Evolutionary conservation across 2,888 invertebrate genomes (phyloP).

Genomic region (Andrena camellia): DNA sequence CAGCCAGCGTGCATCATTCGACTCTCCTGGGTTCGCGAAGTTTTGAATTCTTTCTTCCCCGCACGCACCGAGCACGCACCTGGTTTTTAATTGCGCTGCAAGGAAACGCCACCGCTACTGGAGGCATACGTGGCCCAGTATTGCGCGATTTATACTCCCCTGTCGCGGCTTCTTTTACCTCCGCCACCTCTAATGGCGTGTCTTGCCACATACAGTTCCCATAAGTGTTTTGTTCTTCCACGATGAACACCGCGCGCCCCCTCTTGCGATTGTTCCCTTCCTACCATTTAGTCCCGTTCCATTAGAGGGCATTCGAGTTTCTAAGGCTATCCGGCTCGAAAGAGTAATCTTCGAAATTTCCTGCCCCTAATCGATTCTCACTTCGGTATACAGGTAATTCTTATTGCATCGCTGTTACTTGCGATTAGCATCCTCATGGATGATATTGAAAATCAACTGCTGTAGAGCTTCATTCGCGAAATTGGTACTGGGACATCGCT

Average conservation of each 20-base stretch:
- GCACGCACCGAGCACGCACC: constrained; percentile 20
- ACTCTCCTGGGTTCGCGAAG: not conserved
- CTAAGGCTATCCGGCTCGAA: not conserved
- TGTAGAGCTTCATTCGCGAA: too few relatives aligned
- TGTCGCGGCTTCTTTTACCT: constrained; percentile 60
- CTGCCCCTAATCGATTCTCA: not conserved
- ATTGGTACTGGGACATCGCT: too few relatives aligned
- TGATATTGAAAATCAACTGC: too few relatives aligned
- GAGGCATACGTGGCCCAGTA: constrained; percentile 53
- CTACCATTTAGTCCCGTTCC: constrained; percentile 23
- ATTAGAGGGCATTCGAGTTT: constrained; percentile 14
- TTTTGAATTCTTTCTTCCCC: constrained; percentile 67
- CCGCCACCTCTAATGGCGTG: constrained; percentile 58
- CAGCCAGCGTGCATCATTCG: constrained; percentile 52
- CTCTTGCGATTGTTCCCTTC: constrained; percentile 39
- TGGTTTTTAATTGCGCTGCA: constrained; percentile 75
- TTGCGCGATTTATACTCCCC: constrained; percentile 71
- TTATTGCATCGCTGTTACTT: not conserved
- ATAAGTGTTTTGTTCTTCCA: constrained; percentile 59
- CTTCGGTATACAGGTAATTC: not conserved
- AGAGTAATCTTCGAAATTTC: not conserved
- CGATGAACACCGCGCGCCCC: constrained; percentile 30
- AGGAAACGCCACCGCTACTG: constrained; percentile 64
- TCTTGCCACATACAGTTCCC: constrained; percentile 74
- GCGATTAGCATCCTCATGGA: too few relatives aligned